Conservation (phyloP, 2,113 vertebrate genomes). For the Caretta caretta region DNA sequence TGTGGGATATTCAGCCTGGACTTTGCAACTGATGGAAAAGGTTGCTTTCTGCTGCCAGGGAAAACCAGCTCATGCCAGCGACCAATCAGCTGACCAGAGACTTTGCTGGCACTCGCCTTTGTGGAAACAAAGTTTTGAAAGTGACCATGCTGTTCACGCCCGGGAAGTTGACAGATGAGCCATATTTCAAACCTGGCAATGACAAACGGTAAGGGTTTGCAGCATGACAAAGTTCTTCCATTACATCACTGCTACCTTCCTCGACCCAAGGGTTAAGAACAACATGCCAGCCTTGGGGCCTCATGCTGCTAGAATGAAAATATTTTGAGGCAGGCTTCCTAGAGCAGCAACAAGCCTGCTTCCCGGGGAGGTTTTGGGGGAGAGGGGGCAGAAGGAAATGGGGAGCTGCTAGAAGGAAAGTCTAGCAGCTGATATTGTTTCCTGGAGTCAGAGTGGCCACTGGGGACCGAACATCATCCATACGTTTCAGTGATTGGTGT, state of each 20-base stretch:
- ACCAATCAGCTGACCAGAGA: neutral
- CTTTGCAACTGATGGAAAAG: accelerated
- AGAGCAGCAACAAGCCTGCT: neutral
- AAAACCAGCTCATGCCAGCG: neutral
- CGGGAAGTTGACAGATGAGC: neutral
- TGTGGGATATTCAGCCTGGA: neutral
- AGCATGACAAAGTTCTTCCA: conserved; percentile 30
- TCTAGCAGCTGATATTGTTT: neutral
- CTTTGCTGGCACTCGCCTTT: neutral
- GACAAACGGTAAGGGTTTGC: neutral
- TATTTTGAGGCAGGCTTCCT: neutral
- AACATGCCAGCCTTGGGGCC: conserved; percentile 9
- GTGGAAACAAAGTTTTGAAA: neutral
- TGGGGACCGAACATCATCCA: neutral
- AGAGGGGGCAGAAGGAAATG: neutral
- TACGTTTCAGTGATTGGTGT: neutral
- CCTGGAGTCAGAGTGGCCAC: neutral
- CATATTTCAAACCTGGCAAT: neutral
- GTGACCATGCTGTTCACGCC: accelerated
- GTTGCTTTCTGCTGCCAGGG: accelerated
- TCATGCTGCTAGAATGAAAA: conserved; percentile 5
- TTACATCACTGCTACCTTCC: conserved; percentile 48
- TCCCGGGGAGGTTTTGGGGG: neutral
- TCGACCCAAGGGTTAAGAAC: conserved; percentile 54
- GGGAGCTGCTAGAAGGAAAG: neutral